phyloP scores from a whole-genome alignment of 2,797 vertebrate genomes.

The Neosilurus mollespiculum region DNA sequence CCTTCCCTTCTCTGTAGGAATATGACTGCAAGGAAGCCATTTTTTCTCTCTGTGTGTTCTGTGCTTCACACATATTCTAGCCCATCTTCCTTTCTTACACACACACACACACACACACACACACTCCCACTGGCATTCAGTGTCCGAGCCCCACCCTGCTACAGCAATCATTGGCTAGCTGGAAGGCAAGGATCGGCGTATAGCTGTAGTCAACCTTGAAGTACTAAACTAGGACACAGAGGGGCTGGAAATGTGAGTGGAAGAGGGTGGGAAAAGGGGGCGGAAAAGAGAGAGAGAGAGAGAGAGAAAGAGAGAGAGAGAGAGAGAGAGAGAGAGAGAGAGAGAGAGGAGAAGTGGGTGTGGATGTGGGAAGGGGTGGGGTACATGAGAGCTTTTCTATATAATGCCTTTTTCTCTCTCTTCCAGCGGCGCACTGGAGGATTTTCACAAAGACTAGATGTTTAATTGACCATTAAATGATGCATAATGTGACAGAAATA shows the following conservation, averaged over 20 bases:
- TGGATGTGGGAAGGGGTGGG: slow-evolving; percentile 47
- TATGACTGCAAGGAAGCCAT: slow-evolving; percentile 35
- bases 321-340: no score
- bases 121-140: slow-evolving; percentile 53
- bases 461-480: slow-evolving; percentile 36
- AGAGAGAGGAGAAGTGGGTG: slow-evolving; percentile 52
- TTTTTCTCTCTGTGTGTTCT: slow-evolving; percentile 21
- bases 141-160: slow-evolving; percentile 66
- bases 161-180: slow-evolving; percentile 74
- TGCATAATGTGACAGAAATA: slow-evolving; percentile 19
- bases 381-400: slow-evolving; percentile 23
- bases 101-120: slow-evolving; percentile 22
- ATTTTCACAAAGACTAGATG: slow-evolving; percentile 32
- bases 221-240: slow-evolving; percentile 80
- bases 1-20: slow-evolving; percentile 13
- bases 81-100: neutral
- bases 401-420: slow-evolving; percentile 9
- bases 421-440: slow-evolving; percentile 1
- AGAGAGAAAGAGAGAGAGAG: slow-evolving; percentile 45
- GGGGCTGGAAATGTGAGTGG: slow-evolving; percentile 71
- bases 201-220: slow-evolving; percentile 80
- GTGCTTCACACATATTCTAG: slow-evolving; percentile 1
- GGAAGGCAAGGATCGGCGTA: slow-evolving; percentile 71
- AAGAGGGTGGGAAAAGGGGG: slow-evolving; percentile 54
- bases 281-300: slow-evolving; percentile 36